Evolutionary conservation across 2,888 invertebrate species (phyloP).

Genomic region (Dyspetes luteomarginatus): DNA sequence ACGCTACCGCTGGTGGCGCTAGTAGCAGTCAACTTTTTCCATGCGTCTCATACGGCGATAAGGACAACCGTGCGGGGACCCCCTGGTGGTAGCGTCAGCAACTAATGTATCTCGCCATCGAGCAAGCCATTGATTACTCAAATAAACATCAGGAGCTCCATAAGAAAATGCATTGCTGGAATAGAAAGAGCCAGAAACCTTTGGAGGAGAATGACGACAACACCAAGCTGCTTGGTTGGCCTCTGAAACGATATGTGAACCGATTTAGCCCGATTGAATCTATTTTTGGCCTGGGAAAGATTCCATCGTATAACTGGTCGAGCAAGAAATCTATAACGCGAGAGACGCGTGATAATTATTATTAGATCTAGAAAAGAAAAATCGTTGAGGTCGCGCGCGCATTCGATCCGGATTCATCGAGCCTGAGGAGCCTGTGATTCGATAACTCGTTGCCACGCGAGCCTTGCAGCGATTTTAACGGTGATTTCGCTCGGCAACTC

Average conservation of each 20-base stretch:
- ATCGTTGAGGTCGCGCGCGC: constrained; percentile 68
- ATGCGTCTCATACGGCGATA: background rate
- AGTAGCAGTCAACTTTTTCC: background rate
- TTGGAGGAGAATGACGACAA: background rate
- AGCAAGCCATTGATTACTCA: background rate
- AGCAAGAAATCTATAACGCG: constrained; percentile 70
- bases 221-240: constrained; percentile 42
- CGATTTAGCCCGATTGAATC: constrained; percentile 76
- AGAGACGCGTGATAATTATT: constrained; percentile 76
- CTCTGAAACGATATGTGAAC: constrained; percentile 69
- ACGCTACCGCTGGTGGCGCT: background rate
- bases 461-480: constrained; percentile 72
- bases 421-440: constrained; percentile 76
- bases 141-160: background rate
- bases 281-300: constrained; percentile 80
- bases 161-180: background rate
- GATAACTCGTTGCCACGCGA: constrained; percentile 71
- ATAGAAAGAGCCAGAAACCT: background rate
- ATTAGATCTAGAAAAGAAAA: constrained; percentile 66
- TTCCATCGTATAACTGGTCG: constrained; percentile 79
- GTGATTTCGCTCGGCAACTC: constrained; percentile 50
- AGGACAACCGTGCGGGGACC: background rate
- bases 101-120: background rate
- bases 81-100: background rate
- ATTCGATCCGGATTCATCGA: constrained; percentile 73